These are phyloP conservation scores for Abscondita cerata DNA, from an alignment of 2,888 invertebrate species.

Conservation along the genomic window DNA sequence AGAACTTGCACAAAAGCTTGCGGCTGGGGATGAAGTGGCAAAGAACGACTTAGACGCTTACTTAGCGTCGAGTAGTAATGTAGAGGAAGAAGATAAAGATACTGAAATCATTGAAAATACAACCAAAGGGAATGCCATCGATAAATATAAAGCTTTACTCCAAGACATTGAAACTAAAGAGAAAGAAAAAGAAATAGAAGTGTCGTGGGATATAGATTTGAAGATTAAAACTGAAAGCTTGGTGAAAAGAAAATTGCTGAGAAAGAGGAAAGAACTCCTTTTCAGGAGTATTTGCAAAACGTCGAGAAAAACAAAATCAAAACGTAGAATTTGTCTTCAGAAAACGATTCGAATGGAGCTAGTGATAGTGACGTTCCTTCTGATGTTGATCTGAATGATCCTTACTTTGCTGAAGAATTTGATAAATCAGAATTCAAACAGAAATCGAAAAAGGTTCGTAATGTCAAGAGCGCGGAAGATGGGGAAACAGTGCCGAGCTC, in stretches of 20 bases:
- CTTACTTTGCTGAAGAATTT: conserved; percentile 83
- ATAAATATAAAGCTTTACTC: conserved; percentile 81
- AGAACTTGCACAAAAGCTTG: conserved; percentile 72
- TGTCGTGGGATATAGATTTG: conserved; percentile 82
- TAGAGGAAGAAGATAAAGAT: conserved; percentile 49
- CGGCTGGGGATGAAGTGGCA: conserved; percentile 69
- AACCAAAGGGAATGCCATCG: conserved; percentile 64
- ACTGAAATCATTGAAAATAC: conserved; percentile 47
- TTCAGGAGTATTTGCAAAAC: conserved; percentile 85
- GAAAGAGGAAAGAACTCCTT: conserved; percentile 75
- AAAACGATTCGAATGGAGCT: too few species aligned
- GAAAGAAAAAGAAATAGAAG: conserved; percentile 81
- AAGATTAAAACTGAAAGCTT: conserved; percentile 75
- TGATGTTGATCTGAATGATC: conserved; percentile 82
- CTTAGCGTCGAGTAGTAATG: conserved; percentile 77
- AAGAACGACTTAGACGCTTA: conserved; percentile 78
- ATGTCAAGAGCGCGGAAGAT: conserved; percentile 55
- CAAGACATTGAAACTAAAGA: conserved; percentile 74
- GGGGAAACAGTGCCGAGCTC: conserved; percentile 67
- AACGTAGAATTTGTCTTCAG: too few species aligned
- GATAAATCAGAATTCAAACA: conserved; percentile 69
- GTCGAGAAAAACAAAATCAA: conserved; percentile 79
- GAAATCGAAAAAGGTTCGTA: conserved; percentile 52
- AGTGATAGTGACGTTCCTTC: conserved; percentile 75
- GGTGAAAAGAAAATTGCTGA: conserved; percentile 66